Evolutionary conservation across 2,797 vertebrate genomes (phyloP).

Genomic region (Rousettus madagascariensis): DNA sequence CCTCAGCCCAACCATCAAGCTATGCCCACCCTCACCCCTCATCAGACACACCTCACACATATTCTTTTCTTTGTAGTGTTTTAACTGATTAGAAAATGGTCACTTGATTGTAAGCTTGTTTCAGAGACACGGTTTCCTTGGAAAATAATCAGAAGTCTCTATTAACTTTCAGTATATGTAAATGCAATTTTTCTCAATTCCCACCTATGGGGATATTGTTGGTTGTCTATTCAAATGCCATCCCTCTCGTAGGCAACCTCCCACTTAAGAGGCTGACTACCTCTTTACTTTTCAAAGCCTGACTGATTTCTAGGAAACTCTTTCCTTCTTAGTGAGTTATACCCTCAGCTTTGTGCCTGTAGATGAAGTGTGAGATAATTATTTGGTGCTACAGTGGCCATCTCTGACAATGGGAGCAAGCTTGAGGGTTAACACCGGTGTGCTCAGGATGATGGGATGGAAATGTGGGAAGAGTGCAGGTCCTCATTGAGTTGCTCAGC

Average conservation of each 20-base stretch:
- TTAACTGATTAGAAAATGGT: background rate
- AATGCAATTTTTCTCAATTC: background rate
- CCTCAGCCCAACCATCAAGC: background rate
- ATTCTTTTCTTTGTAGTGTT: background rate
- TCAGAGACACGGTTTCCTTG: background rate
- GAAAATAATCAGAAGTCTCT: background rate
- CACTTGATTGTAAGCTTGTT: background rate
- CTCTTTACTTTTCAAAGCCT: background rate
- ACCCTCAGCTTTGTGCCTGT: background rate
- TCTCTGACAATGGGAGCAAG: background rate
- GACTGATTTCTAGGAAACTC: background rate
- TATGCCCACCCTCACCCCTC: accelerated
- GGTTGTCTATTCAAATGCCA: background rate
- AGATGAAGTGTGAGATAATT: background rate
- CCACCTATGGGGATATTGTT: background rate
- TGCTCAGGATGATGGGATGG: background rate
- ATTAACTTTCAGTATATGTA: background rate
- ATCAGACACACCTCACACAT: background rate
- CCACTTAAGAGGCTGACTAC: background rate
- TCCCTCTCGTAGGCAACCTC: background rate
- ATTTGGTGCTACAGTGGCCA: background rate
- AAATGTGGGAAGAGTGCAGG: background rate
- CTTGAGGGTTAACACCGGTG: background rate
- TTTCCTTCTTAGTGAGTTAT: background rate
- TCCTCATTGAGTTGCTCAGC: background rate